Percentiles rank a stretch among this genome's conserved stretches.
Conservation (phyloP, 2,113 vertebrate genomes). For the Actinemys pallida region DNA sequence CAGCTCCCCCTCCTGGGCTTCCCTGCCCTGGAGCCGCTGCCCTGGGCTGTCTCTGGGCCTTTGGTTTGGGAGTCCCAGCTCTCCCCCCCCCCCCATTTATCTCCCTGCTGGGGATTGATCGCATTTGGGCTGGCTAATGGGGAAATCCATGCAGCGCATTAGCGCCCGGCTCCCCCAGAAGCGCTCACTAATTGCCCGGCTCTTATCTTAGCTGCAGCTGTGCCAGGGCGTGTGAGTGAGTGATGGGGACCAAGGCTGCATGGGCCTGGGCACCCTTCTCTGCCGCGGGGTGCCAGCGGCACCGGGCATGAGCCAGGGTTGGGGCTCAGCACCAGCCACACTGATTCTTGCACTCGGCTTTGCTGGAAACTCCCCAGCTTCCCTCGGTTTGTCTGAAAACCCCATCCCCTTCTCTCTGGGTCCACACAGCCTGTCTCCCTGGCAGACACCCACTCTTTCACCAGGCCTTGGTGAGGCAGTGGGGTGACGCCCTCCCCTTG, state of each 20-base stretch:
- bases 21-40: background rate
- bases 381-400: background rate
- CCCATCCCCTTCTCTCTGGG: background rate
- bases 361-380: background rate
- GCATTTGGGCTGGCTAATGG: constrained; percentile 80
- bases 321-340: background rate
- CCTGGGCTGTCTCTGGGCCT: background rate
- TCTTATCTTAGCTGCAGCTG: constrained; percentile 29
- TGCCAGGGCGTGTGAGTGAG: background rate
- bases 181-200: constrained; percentile 54
- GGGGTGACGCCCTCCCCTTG: no score
- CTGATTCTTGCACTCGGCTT: background rate
- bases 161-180: background rate
- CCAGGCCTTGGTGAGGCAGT: no score
- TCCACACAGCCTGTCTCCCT: background rate
- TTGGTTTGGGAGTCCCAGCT: background rate
- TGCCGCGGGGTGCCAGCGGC: background rate
- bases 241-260: background rate
- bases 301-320: background rate
- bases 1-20: background rate
- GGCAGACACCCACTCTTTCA: background rate
- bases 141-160: constrained; percentile 79
- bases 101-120: constrained; percentile 70
- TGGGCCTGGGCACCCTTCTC: background rate
- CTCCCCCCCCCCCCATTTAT: constrained; percentile 46